These are phyloP conservation scores for Scartelaos histophorus DNA, from an alignment of 2,113 vertebrate genomes.

Conservation along the genomic window DNA sequence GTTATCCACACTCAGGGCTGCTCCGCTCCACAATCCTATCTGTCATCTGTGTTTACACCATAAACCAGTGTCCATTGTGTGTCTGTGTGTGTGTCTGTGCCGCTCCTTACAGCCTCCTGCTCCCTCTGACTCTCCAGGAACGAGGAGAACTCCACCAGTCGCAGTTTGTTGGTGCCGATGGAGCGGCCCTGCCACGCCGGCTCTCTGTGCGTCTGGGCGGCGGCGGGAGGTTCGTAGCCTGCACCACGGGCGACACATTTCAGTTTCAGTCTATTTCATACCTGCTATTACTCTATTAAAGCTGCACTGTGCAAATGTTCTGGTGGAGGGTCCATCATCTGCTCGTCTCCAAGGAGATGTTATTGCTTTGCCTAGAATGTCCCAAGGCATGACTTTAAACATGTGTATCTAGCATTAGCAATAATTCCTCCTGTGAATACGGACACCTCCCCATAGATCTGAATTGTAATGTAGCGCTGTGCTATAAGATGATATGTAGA, in stretches of 20 bases:
- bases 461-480: too few species aligned
- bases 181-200: constrained; percentile 97
- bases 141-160: constrained; percentile 95
- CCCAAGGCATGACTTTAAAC: too few species aligned
- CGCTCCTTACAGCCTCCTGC: constrained; percentile 86
- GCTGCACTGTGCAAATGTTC: too few species aligned
- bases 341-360: too few species aligned
- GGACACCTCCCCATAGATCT: too few species aligned
- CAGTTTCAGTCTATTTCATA: background rate
- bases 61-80: constrained; percentile 50
- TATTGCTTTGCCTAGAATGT: too few species aligned
- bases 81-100: constrained; percentile 22
- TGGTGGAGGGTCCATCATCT: too few species aligned
- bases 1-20: constrained; percentile 57
- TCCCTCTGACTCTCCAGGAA: constrained; percentile 96
- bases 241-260: constrained; percentile 31
- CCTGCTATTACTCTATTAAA: background rate
- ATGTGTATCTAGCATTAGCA: too few species aligned
- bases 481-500: too few species aligned
- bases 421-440: too few species aligned
- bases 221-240: constrained; percentile 90
- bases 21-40: constrained; percentile 51
- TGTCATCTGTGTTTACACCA: constrained; percentile 64
- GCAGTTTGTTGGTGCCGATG: constrained; percentile 95
- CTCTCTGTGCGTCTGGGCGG: constrained; percentile 83